Evolutionary conservation across 1,140 invertebrate species (phyloP).

Genomic region (Plutomurus gul): DNA sequence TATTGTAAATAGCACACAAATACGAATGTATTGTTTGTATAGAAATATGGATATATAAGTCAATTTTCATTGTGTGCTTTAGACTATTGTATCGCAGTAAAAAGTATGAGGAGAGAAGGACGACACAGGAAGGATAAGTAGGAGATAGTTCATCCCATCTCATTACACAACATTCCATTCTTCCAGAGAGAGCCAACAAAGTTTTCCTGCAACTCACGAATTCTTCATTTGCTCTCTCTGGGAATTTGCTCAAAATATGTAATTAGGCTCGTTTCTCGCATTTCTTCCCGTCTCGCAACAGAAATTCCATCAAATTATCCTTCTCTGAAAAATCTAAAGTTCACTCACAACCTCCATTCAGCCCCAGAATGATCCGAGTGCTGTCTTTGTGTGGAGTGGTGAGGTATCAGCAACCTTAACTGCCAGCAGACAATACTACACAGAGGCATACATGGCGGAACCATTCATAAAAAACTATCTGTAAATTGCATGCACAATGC

Average conservation of each 20-base stretch:
- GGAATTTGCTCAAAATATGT: conserved; percentile 28
- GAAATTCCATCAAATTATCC: conserved; percentile 24
- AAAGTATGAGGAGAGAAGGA: background rate
- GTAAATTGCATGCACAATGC: conserved; percentile 3
- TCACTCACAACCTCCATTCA: background rate
- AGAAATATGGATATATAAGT: background rate
- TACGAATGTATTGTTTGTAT: background rate
- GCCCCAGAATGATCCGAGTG: too few relatives aligned
- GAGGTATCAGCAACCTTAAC: background rate
- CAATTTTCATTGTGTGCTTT: background rate
- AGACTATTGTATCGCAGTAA: background rate
- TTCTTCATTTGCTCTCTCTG: conserved; percentile 20
- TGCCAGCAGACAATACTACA: too few relatives aligned
- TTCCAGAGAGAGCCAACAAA: background rate
- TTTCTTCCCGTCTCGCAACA: conserved; percentile 25
- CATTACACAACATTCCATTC: conserved; percentile 20
- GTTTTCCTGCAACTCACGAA: conserved; percentile 20
- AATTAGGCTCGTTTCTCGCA: conserved; percentile 28
- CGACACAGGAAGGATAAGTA: background rate
- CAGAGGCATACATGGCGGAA: too few relatives aligned
- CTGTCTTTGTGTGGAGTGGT: background rate
- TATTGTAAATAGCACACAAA: background rate
- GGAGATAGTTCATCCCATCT: conserved; percentile 17
- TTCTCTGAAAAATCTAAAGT: conserved; percentile 20
- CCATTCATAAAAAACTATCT: conserved; percentile 10